Conservation (phyloP, 1,140 invertebrate genomes). For the Temnothorax longispinosus region DNA sequence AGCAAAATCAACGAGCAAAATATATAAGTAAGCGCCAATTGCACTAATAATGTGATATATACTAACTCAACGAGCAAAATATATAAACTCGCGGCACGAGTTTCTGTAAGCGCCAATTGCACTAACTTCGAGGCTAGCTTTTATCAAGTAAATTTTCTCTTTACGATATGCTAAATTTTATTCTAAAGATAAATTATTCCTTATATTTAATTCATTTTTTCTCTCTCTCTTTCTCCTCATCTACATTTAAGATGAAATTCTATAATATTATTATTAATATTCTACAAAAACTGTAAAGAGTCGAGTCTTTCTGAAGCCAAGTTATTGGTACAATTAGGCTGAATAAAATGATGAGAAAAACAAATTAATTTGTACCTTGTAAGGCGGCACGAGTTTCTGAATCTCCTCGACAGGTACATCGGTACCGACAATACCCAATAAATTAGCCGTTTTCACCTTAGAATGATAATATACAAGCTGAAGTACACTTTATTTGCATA, state of each 20-base stretch:
- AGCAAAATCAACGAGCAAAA: neutral
- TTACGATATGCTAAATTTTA: neutral
- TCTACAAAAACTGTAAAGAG: neutral
- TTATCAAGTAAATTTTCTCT: neutral
- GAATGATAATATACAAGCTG: constrained; percentile 73
- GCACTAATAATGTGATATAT: neutral
- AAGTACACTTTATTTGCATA: constrained; percentile 39
- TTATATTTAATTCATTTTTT: neutral
- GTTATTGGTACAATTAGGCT: neutral
- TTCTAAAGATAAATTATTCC: neutral
- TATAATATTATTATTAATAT: neutral
- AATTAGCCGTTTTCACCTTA: constrained; percentile 93
- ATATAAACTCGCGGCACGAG: neutral
- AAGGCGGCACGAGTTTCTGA: constrained; percentile 95
- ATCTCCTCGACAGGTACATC: constrained; percentile 97
- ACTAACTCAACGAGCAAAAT: constrained; percentile 7
- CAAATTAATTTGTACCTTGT: constrained; percentile 89
- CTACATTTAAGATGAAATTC: neutral
- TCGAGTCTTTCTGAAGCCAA: neutral
- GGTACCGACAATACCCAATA: constrained; percentile 97
- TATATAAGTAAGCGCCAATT: neutral
- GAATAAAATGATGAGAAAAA: neutral
- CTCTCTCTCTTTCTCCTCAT: neutral
- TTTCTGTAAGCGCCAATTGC: neutral
- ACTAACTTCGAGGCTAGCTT: neutral